These are phyloP conservation scores for Drosophila limbata DNA, from an alignment of 2,888 invertebrate species.

Conservation along the genomic window DNA sequence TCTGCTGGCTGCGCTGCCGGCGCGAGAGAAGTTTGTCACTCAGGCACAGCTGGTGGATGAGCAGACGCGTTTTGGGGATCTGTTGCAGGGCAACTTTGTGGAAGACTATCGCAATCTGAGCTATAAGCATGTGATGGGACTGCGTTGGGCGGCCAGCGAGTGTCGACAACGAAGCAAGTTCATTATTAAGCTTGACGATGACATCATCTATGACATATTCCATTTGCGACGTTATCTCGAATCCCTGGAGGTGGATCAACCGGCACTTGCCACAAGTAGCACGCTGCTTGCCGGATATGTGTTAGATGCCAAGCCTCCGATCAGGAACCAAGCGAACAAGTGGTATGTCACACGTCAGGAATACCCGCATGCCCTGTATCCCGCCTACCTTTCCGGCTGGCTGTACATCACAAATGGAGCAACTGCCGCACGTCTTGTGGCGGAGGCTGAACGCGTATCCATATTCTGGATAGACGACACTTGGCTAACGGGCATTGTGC, in stretches of 20 bases:
- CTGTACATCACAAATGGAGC: conserved; percentile 91
- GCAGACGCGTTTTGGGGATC: conserved; percentile 88
- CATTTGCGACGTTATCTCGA: conserved; percentile 86
- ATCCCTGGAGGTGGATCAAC: conserved; percentile 81
- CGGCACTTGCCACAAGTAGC: conserved; percentile 74
- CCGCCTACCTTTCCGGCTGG: conserved; percentile 93
- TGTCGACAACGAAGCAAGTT: conserved; percentile 87
- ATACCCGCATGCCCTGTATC: conserved; percentile 88
- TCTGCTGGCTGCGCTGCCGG: conserved; percentile 88
- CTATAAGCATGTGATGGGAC: conserved; percentile 93
- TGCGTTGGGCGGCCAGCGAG: conserved; percentile 89
- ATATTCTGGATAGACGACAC: conserved; percentile 98
- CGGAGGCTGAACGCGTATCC: conserved; percentile 86
- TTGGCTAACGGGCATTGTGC: conserved; percentile 92
- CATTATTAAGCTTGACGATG: conserved; percentile 93
- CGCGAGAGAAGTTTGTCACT: conserved; percentile 86
- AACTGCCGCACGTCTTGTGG: conserved; percentile 87
- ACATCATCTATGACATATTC: conserved; percentile 90
- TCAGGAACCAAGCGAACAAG: conserved; percentile 89
- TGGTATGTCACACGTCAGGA: conserved; percentile 92
- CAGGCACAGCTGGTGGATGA: conserved; percentile 88
- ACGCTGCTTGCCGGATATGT: conserved; percentile 89
- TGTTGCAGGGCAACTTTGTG: conserved; percentile 91
- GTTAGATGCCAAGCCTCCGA: conserved; percentile 88
- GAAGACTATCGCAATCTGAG: conserved; percentile 93